Evolutionary conservation across 1,140 invertebrate species (phyloP).

Genomic region (Drosophila miranda): DNA sequence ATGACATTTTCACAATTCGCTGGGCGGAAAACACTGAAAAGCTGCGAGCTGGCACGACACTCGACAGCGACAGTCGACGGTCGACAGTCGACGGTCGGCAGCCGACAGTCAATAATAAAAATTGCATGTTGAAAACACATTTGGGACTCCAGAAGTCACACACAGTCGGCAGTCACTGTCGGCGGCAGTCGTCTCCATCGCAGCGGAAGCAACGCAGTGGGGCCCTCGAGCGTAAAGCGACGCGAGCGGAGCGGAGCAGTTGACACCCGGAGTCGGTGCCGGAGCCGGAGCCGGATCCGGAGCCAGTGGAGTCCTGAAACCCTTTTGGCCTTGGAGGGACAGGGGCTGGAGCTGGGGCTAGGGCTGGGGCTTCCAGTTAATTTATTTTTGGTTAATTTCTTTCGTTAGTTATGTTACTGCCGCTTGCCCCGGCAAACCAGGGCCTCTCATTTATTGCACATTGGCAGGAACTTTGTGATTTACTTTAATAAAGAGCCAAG

Average conservation of each 20-base stretch:
- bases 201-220: constrained; percentile 31
- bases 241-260: constrained; percentile 17
- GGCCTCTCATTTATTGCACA: constrained; percentile 63
- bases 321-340: constrained; percentile 19
- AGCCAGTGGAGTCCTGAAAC: constrained; percentile 26
- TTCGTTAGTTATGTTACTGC: constrained; percentile 74
- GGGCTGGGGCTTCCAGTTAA: constrained; percentile 57
- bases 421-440: constrained; percentile 33
- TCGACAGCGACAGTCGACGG: constrained; percentile 11
- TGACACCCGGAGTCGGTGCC: constrained; percentile 18
- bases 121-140: constrained; percentile 78
- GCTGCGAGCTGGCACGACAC: constrained; percentile 69
- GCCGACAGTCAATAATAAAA: constrained; percentile 74
- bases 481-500: constrained; percentile 20
- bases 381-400: constrained; percentile 78
- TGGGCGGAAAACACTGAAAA: constrained; percentile 75
- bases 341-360: background rate
- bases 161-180: constrained; percentile 22
- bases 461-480: constrained; percentile 65
- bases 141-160: constrained; percentile 72
- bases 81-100: constrained; percentile 21
- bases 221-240: background rate
- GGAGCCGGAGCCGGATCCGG: background rate
- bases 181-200: constrained; percentile 27
- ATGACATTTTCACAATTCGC: constrained; percentile 77